phyloP scores from a whole-genome alignment of 2,888 invertebrate genomes.

The Cheilosia variabilis region DNA sequence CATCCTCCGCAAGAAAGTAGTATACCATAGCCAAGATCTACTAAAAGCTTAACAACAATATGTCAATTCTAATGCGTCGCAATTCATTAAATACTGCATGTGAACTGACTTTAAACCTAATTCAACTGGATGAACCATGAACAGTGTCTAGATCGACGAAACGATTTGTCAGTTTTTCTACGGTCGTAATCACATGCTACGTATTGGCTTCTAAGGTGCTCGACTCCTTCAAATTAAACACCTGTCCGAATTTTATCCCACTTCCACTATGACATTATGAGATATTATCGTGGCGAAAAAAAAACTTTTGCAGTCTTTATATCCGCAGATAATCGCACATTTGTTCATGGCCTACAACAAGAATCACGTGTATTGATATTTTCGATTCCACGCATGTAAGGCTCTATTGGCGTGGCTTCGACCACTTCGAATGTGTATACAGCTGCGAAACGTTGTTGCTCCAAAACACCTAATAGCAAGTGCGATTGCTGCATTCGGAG shows the following conservation, averaged over 20 bases:
- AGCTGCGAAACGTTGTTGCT: background rate
- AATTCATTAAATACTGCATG: background rate
- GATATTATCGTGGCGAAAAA: background rate
- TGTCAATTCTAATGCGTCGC: background rate
- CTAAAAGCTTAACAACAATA: background rate
- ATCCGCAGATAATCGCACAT: slow-evolving; percentile 30
- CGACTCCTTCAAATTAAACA: slow-evolving; percentile 1
- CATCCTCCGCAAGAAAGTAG: background rate
- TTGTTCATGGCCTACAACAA: slow-evolving; percentile 25
- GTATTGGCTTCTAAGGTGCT: background rate
- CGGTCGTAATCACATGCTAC: background rate
- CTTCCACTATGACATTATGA: background rate
- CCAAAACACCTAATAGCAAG: slow-evolving; percentile 11
- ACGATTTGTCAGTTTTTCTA: slow-evolving; percentile 2
- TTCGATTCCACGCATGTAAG: slow-evolving; percentile 17
- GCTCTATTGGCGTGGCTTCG: background rate
- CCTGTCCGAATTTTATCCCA: background rate
- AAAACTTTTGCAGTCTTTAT: background rate
- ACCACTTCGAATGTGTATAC: no score
- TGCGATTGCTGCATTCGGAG: slow-evolving; percentile 8
- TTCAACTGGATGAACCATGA: background rate
- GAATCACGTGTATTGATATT: slow-evolving; percentile 4
- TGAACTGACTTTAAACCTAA: background rate
- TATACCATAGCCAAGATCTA: background rate
- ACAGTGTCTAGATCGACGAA: background rate